Evolutionary conservation across 2,888 invertebrate genomes (phyloP).

Genomic region (Junonia oenone): DNA sequence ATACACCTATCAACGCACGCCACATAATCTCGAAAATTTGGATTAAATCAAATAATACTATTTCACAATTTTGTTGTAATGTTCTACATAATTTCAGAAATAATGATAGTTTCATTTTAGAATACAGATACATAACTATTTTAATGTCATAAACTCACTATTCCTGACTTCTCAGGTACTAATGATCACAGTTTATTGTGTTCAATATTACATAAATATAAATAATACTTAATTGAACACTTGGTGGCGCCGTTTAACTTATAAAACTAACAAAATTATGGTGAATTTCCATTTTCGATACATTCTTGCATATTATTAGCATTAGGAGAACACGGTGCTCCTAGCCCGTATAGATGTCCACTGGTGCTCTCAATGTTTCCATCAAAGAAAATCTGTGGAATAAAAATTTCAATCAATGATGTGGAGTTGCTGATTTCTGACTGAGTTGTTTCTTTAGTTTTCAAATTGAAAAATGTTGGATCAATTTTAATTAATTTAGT

Average conservation of each 20-base stretch:
- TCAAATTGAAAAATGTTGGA: too few species aligned
- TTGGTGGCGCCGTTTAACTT: slow-evolving; percentile 32
- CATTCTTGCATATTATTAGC: slow-evolving; percentile 84
- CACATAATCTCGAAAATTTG: slow-evolving; percentile 7
- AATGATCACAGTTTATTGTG: slow-evolving; percentile 24
- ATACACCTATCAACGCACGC: slow-evolving; percentile 17
- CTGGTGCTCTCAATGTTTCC: slow-evolving; percentile 98
- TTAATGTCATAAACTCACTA: slow-evolving; percentile 22
- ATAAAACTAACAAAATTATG: slow-evolving; percentile 41
- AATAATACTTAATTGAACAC: slow-evolving; percentile 33
- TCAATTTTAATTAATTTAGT: too few species aligned
- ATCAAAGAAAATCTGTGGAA: slow-evolving; percentile 97
- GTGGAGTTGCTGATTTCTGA: too few species aligned
- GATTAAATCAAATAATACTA: slow-evolving; percentile 1
- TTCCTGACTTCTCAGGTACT: slow-evolving; percentile 25
- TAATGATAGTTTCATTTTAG: not conserved
- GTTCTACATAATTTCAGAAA: not conserved
- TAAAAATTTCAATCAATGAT: too few species aligned
- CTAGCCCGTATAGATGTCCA: slow-evolving; percentile 96
- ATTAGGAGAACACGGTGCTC: slow-evolving; percentile 90
- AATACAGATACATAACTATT: slow-evolving; percentile 2
- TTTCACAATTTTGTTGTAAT: slow-evolving; percentile 1
- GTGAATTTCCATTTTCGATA: slow-evolving; percentile 83
- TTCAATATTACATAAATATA: slow-evolving; percentile 28
- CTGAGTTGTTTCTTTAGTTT: too few species aligned